Base-by-base conservation (phyloP, 1,140 invertebrate species). In the Danaus plexippus region DNA sequence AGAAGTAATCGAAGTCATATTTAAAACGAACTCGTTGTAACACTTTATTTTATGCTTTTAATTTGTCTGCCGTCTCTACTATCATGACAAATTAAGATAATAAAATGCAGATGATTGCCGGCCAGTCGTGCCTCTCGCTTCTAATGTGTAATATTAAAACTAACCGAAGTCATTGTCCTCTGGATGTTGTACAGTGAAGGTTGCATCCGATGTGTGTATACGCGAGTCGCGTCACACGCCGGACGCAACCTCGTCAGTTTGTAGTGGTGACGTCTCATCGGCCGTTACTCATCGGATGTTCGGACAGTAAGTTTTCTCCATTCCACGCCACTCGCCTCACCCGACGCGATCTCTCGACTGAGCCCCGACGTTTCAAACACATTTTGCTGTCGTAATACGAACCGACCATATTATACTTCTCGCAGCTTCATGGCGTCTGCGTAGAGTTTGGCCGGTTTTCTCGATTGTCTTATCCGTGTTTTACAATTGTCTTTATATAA, bases 371-470 rank as follows among this genome's bases (percentile, higher is more conserved):
- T 32, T 32, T 32, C 5, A 32, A 32, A 32, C 5, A 32, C 1
- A 32, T 32, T 7, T 15, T 55, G 52, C 58, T 60, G 32, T n/a
- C 50, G 8, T 50, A 50, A 56, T 59, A 61, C 63, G 53, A 61
- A 65, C 52, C 80, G 78, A 83, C 79, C 72, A 84, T 85, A 85
- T 85, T 85, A 80, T 85, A 85, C 82, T 85, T 85, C 82, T 85
- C 82, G 79, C 82, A 69, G 54, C 63, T 66, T 69, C 41, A 9
- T 59, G 60, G 56, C 54, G 72, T 75, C 73, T 77, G 73, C 69
- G 72, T 61, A 53, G 51, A 56, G 54, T 61, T 59, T 56, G 57
- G 54, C 57, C 56, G 52, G 61, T 58, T 57, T 54, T 47, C 45
- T 52, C 47, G 54, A 58, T 56, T 57, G 49, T 54, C 51, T 18